A percentile compares a stretch with the other conserved stretches of the same genome.
Evolutionary conservation across 1,140 invertebrate species (phyloP).

Genomic region (Monochamus saltuarius): DNA sequence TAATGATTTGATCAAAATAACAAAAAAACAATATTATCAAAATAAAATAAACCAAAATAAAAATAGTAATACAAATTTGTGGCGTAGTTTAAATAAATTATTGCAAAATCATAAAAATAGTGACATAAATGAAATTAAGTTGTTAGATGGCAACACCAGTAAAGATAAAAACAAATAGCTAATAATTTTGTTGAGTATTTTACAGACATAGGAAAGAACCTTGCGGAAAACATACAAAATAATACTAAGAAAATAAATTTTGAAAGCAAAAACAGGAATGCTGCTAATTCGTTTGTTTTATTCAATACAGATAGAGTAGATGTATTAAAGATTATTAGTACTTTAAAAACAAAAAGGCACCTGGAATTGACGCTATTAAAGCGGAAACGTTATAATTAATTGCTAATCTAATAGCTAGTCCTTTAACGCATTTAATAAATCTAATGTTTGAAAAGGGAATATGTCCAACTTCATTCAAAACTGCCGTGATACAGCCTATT

Average conservation of each 20-base stretch:
- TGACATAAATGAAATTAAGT: not conserved
- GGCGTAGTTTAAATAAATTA: not conserved
- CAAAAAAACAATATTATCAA: conserved; percentile 3
- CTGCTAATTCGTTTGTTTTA: not conserved
- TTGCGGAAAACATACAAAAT: not conserved
- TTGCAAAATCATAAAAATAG: not conserved
- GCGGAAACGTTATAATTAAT: not conserved
- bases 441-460: too few species aligned
- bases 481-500: too few species aligned
- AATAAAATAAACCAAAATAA: not conserved
- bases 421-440: too few species aligned
- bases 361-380: conserved; percentile 5
- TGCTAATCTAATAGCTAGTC: not conserved
- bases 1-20: not conserved
- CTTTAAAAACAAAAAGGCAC: conserved; percentile 9
- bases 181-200: conserved; percentile 1
- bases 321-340: not conserved
- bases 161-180: conserved; percentile 2
- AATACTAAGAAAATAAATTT: not conserved
- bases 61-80: not conserved
- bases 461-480: too few species aligned
- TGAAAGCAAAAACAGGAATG: not conserved
- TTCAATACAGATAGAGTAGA: not conserved
- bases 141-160: not conserved
- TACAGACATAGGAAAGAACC: not conserved